Evolutionary conservation across 1,140 invertebrate genomes (phyloP).

Genomic region (Heterodera schachtii): DNA sequence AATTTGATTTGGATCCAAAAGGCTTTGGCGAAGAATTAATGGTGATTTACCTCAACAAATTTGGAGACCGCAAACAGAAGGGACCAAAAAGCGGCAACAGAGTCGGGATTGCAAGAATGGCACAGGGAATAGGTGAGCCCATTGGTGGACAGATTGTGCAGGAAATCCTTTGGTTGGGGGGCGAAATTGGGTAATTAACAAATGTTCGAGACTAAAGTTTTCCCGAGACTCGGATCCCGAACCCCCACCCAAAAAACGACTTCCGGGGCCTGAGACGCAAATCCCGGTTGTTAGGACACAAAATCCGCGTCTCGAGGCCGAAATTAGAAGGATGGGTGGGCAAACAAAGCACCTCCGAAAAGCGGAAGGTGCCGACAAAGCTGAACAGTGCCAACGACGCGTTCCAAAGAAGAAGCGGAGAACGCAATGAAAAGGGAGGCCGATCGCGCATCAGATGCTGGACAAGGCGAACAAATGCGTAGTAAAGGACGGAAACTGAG

Average conservation of each 20-base stretch:
- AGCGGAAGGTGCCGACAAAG: conserved; percentile 72
- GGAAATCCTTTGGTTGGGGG: conserved; percentile 56
- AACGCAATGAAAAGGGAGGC: conserved; percentile 81
- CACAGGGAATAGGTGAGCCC: conserved; percentile 70
- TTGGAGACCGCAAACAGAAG: conserved; percentile 63
- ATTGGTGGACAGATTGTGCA: conserved; percentile 42
- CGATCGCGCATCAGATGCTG: conserved; percentile 88
- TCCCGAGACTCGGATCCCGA: too few species aligned
- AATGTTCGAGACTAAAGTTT: background rate
- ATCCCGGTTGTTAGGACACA: too few species aligned
- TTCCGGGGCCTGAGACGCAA: too few species aligned
- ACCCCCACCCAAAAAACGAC: too few species aligned
- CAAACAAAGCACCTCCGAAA: conserved; percentile 73
- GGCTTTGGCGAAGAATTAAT: too few species aligned
- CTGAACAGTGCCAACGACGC: conserved; percentile 87
- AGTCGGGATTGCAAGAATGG: conserved; percentile 75
- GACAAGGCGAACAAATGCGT: conserved; percentile 52
- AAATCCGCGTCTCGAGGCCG: too few species aligned
- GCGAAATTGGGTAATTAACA: background rate
- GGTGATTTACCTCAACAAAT: conserved; percentile 56
- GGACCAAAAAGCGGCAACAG: conserved; percentile 79
- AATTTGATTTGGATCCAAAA: too few species aligned
- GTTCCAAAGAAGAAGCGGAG: conserved; percentile 87
- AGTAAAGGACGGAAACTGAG: conserved; percentile 59
- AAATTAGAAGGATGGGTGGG: too few species aligned